phyloP scores from a whole-genome alignment of 1,140 invertebrate species.

The Bradysia coprophila region DNA sequence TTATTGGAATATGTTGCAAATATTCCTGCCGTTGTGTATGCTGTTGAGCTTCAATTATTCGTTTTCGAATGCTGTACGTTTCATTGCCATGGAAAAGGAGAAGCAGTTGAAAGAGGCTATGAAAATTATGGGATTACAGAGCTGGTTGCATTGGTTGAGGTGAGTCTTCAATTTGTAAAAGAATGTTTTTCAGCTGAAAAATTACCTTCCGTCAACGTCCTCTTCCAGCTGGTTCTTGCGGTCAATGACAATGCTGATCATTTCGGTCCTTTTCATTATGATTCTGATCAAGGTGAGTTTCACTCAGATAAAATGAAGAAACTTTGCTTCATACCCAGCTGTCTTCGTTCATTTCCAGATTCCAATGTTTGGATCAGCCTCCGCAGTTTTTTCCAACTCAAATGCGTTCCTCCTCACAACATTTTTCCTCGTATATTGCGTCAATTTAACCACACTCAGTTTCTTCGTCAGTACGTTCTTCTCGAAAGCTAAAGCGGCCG shows the following conservation, averaged over 20 bases:
- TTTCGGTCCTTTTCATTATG: conserved; percentile 20
- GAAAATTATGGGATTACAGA: conserved; percentile 43
- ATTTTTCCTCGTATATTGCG: conserved; percentile 29
- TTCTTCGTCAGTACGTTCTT: conserved; percentile 46
- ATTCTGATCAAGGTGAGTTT: conserved; percentile 14
- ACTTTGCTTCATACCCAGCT: not conserved
- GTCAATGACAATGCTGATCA: conserved; percentile 2
- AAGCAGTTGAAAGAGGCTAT: conserved; percentile 30
- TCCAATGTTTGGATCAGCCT: conserved; percentile 3
- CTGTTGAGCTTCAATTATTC: conserved; percentile 17
- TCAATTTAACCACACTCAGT: conserved; percentile 33
- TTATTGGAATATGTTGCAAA: not conserved
- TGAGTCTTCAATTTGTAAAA: too few relatives aligned
- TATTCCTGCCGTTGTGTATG: conserved; percentile 2
- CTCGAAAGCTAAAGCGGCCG: conserved; percentile 30
- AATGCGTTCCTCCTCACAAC: conserved; percentile 26
- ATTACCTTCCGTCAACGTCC: too few relatives aligned
- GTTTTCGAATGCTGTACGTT: conserved; percentile 27
- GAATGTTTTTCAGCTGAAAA: too few relatives aligned
- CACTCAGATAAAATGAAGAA: not conserved
- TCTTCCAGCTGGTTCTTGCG: conserved; percentile 37
- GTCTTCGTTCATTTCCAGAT: too few relatives aligned
- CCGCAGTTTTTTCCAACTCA: conserved; percentile 16
- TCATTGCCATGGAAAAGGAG: conserved; percentile 10
- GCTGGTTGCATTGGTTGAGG: conserved; percentile 36